Evolutionary conservation across 2,797 vertebrate genomes (phyloP), one percentile per base, ranked within the genome.

Genomic region (Tenualosa thibaudeaui): DNA sequence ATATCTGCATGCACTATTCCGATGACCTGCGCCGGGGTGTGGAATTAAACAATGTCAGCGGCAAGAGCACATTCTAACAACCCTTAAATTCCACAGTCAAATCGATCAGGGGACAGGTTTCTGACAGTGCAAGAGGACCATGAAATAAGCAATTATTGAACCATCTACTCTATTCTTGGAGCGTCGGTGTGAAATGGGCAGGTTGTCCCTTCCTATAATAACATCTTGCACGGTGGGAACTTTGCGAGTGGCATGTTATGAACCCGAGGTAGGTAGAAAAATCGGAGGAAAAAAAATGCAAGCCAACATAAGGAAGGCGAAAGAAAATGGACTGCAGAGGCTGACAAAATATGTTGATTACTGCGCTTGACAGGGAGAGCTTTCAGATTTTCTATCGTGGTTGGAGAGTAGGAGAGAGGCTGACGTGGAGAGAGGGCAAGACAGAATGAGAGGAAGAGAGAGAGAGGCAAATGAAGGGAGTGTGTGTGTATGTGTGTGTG

Each of bases 71-170:
- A 88, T 93, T 93, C 94, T 94, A 96, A 95, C 94, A 94, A 93
- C 93, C 94, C 92, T 93, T 93, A 92, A 94, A 95, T 93, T 93
- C 93, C 92, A 92, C 91, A 89, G 84, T 93, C 91, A 93, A 93
- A 94, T 95, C 94, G 94, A 94, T 95, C 95, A 95, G 93, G 88
- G 86, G 90, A 91, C 94, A 92, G 91, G 93, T 94, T 93, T 95
- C 91, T 94, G 94, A 95, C 94, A 91, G 90, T 71, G 92, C 89
- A 92, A 91, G 93, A 95, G 94, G 94, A 95, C 94, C 95, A 95
- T 96, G 95, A 96, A 96, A 96, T 96, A 96, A 95, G 94, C 95
- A 95, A 96, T 96, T 96, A 96, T 96, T 94, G 94, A 95, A 93
- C 94, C 93, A 95, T 94, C 94, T 92, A 93, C 91, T 89, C 93